A percentile compares a stretch with the other conserved stretches of the same genome.
Conservation (phyloP, 2,113 vertebrate genomes). For the Madoqua kirkii region DNA sequence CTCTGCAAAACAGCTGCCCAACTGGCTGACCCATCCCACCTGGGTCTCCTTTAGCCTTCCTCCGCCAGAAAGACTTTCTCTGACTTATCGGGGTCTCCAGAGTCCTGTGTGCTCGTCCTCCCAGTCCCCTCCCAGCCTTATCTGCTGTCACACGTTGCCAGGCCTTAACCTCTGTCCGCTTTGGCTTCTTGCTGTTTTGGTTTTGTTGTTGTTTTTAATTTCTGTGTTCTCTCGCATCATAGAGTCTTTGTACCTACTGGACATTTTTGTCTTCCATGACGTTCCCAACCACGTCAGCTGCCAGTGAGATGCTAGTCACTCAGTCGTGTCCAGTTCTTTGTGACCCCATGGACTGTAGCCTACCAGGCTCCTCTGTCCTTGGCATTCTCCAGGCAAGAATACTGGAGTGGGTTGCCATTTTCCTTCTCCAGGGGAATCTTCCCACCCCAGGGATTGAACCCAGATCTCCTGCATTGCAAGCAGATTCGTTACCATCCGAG, state of each 20-base stretch:
- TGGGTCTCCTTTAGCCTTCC: neutral
- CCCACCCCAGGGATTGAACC: neutral
- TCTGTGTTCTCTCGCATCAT: neutral
- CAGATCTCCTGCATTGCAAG: neutral
- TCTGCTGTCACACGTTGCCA: neutral
- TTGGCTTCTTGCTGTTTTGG: neutral
- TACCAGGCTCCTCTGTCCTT: neutral
- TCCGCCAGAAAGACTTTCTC: neutral
- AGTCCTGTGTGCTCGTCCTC: neutral
- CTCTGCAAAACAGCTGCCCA: neutral
- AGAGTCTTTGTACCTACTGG: neutral
- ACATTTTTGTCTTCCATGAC: neutral
- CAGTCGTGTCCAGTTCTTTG: neutral
- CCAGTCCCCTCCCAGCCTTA: neutral
- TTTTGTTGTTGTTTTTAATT: neutral
- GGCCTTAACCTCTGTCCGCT: neutral
- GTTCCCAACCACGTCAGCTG: neutral
- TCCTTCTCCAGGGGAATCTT: neutral
- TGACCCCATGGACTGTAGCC: neutral
- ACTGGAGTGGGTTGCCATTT: neutral
- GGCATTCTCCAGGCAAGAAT: neutral
- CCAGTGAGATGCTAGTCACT: neutral
- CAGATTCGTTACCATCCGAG: neutral
- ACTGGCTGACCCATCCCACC: neutral
- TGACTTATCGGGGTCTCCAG: neutral